These are phyloP conservation scores for Laupala kohalensis DNA, from an alignment of 1,140 invertebrate species.

Conservation along the genomic window DNA sequence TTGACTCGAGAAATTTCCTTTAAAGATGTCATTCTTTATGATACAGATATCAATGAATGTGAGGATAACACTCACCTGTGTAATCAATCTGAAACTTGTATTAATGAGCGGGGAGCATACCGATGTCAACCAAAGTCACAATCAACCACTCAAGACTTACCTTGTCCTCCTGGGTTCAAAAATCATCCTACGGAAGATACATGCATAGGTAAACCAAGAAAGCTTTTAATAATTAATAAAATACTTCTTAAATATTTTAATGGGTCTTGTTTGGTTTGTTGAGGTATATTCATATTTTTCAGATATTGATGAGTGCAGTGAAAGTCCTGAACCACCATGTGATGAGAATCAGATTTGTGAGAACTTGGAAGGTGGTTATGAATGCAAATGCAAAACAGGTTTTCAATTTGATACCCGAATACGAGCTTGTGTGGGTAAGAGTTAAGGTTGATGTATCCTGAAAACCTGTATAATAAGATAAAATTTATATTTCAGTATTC, in stretches of 20 bases:
- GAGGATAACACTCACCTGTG: conserved; percentile 6
- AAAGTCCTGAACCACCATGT: conserved; percentile 49
- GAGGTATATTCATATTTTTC: conserved; percentile 19
- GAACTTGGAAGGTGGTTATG: conserved; percentile 76
- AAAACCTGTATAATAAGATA: background rate
- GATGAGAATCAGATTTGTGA: conserved; percentile 69
- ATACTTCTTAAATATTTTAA: background rate
- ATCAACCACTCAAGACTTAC: conserved; percentile 19
- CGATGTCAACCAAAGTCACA: conserved; percentile 27
- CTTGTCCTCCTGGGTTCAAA: conserved; percentile 26
- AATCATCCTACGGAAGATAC: conserved; percentile 16
- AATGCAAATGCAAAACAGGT: conserved; percentile 73
- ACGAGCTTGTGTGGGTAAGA: conserved; percentile 56
- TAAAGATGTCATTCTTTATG: too few relatives aligned
- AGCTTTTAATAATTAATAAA: too few relatives aligned
- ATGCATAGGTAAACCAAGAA: conserved; percentile 21
- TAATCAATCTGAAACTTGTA: conserved; percentile 30
- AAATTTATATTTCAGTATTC: background rate
- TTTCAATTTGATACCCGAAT: conserved; percentile 57
- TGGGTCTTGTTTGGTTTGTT: background rate
- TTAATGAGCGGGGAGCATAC: conserved; percentile 41
- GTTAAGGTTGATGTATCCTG: background rate
- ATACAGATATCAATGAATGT: conserved; percentile 16
- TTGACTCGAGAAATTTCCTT: too few relatives aligned
- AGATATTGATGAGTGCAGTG: conserved; percentile 79